Conservation (phyloP, 2,797 vertebrate species). For the Choloepus didactylus region DNA sequence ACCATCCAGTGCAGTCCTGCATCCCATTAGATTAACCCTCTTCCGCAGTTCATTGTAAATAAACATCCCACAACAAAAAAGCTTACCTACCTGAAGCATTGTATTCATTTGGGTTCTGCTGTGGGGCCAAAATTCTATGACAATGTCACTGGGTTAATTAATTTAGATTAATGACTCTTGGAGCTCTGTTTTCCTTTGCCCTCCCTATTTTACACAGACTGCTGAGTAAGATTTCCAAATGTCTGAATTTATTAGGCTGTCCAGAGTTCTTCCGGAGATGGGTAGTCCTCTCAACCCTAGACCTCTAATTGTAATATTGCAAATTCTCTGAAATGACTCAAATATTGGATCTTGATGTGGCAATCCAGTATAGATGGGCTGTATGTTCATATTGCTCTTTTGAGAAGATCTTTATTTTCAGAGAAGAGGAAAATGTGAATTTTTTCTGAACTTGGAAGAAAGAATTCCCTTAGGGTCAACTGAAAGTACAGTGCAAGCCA, state of each 20-base stretch:
- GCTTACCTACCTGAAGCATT: constrained; percentile 80
- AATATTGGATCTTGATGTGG: neutral
- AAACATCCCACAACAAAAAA: constrained; percentile 76
- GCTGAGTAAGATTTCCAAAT: constrained; percentile 83
- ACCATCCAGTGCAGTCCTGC: constrained; percentile 75
- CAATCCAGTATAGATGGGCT: neutral
- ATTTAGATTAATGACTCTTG: constrained; percentile 88
- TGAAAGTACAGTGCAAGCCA: neutral
- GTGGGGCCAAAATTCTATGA: constrained; percentile 83
- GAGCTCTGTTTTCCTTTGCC: constrained; percentile 85
- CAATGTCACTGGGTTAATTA: constrained; percentile 89
- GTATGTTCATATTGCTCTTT: constrained; percentile 11
- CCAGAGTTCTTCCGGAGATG: constrained; percentile 49
- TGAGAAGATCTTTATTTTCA: constrained; percentile 50
- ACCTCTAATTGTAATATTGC: neutral
- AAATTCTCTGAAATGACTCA: constrained; percentile 33
- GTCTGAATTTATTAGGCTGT: constrained; percentile 55
- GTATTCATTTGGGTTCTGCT: constrained; percentile 72
- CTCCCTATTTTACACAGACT: constrained; percentile 84
- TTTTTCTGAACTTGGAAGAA: constrained; percentile 25
- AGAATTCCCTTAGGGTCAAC: neutral
- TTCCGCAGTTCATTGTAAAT: constrained; percentile 80
- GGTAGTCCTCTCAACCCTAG: constrained; percentile 50
- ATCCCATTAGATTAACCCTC: constrained; percentile 83
- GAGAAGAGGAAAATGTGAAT: constrained; percentile 11